A percentile compares a stretch with the other conserved stretches of the same genome.
phyloP scores from a whole-genome alignment of 2,888 invertebrate genomes.

The Drosophila rellima region DNA sequence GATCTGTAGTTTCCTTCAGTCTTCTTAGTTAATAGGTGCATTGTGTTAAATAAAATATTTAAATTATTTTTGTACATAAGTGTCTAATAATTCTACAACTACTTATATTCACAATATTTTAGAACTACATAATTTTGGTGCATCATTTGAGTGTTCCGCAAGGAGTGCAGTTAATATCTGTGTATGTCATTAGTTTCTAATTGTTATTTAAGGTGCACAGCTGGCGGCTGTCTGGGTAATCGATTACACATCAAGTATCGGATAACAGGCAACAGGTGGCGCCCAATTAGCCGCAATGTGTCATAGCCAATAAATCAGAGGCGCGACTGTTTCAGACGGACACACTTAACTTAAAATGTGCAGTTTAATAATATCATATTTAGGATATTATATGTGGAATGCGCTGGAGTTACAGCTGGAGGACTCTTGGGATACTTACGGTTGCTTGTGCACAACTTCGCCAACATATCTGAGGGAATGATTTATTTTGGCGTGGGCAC shows the following conservation, averaged over 20 bases:
- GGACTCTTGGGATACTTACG: slow-evolving; percentile 87
- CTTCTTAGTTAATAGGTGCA: background rate
- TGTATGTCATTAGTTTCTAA: slow-evolving; percentile 4
- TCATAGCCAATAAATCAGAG: slow-evolving; percentile 12
- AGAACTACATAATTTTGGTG: background rate
- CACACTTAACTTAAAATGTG: slow-evolving; percentile 20
- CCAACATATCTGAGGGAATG: slow-evolving; percentile 88
- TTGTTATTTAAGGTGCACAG: slow-evolving; percentile 28
- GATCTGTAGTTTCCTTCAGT: background rate
- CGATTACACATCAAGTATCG: slow-evolving; percentile 8
- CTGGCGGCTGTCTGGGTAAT: slow-evolving; percentile 17
- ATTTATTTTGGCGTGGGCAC: slow-evolving; percentile 39
- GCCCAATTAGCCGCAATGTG: slow-evolving; percentile 13
- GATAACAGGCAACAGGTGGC: slow-evolving; percentile 23
- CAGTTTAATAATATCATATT: slow-evolving; percentile 7
- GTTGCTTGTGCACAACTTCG: slow-evolving; percentile 90
- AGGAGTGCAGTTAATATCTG: slow-evolving; percentile 6
- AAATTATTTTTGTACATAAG: background rate
- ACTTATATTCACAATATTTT: slow-evolving; percentile 10
- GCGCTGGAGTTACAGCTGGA: slow-evolving; percentile 13
- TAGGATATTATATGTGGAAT: background rate
- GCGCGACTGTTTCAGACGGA: slow-evolving; percentile 7
- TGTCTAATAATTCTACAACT: slow-evolving; percentile 4
- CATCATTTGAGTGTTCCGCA: slow-evolving; percentile 6
- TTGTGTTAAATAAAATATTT: slow-evolving; percentile 2